Conservation (phyloP, 2,113 vertebrate species). For the Lophotis ruficrista region DNA sequence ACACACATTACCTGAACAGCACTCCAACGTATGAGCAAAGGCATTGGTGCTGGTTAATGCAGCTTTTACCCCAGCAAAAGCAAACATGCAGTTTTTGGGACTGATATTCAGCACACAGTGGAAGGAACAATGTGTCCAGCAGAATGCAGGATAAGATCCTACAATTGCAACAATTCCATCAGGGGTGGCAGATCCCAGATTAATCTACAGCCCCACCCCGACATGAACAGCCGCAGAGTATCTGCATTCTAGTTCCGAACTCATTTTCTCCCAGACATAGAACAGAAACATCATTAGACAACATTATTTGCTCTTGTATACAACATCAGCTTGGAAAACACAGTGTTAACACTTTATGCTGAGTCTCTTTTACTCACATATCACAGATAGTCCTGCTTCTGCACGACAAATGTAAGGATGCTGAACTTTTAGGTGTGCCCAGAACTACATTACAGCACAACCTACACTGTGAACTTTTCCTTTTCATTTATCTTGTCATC, state of each 20-base stretch:
- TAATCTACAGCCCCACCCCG: slow-evolving; percentile 3
- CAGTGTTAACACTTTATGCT: slow-evolving; percentile 54
- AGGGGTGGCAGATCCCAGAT: not conserved
- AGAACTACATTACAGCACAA: slow-evolving; percentile 9
- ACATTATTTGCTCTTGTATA: slow-evolving; percentile 31
- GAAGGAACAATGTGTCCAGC: slow-evolving; percentile 62
- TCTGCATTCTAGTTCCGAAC: slow-evolving; percentile 57
- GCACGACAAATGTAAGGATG: not conserved
- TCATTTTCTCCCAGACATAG: slow-evolving; percentile 56
- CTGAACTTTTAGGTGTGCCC: slow-evolving; percentile 41
- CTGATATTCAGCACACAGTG: slow-evolving; percentile 53
- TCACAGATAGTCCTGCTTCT: slow-evolving; percentile 53
- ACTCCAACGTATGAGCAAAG: slow-evolving; percentile 59
- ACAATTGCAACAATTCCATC: slow-evolving; percentile 29
- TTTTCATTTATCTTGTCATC: not conserved
- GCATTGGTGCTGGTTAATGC: slow-evolving; percentile 49
- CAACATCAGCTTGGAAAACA: slow-evolving; percentile 49
- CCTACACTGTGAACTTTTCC: not conserved
- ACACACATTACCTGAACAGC: slow-evolving; percentile 58
- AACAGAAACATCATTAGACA: slow-evolving; percentile 44
- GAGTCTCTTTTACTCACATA: slow-evolving; percentile 53
- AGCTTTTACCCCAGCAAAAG: slow-evolving; percentile 63
- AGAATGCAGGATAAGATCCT: slow-evolving; percentile 61
- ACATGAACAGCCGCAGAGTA: not conserved
- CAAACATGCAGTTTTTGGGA: slow-evolving; percentile 61